A percentile compares a stretch with the other conserved stretches of the same genome.
Evolutionary conservation across 2,888 invertebrate genomes (phyloP).

Genomic region (Sepioteuthis lessoniana): DNA sequence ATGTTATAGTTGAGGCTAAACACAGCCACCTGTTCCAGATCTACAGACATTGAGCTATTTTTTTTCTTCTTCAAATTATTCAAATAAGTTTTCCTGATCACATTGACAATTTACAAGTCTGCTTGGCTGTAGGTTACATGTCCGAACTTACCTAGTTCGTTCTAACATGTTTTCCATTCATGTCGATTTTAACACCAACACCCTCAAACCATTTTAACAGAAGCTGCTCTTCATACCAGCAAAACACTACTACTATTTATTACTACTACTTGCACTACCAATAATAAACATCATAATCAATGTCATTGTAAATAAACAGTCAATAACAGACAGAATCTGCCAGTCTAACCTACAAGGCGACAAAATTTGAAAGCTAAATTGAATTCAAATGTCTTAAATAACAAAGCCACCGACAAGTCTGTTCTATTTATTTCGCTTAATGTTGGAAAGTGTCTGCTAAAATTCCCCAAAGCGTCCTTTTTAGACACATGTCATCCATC

Average conservation of each 20-base stretch:
- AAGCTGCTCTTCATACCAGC: not conserved
- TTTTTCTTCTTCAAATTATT: not conserved
- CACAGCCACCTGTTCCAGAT: slow-evolving; percentile 6
- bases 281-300: not conserved
- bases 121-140: not conserved
- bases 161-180: not conserved
- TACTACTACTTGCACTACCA: not conserved
- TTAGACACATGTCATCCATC: slow-evolving; percentile 5
- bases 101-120: not conserved
- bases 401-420: not conserved
- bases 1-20: not conserved
- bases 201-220: not conserved
- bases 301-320: not conserved
- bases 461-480: slow-evolving; percentile 33
- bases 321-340: not conserved
- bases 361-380: slow-evolving; percentile 33
- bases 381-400: slow-evolving; percentile 33
- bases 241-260: not conserved
- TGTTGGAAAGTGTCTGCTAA: not conserved
- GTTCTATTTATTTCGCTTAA: not conserved
- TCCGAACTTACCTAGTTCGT: slow-evolving; percentile 11
- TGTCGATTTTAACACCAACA: not conserved
- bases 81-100: slow-evolving; percentile 16
- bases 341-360: not conserved
- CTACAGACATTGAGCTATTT: not conserved